Evolutionary conservation across 2,113 vertebrate genomes (phyloP).

Genomic region (Sakesphorus luctuosus): DNA sequence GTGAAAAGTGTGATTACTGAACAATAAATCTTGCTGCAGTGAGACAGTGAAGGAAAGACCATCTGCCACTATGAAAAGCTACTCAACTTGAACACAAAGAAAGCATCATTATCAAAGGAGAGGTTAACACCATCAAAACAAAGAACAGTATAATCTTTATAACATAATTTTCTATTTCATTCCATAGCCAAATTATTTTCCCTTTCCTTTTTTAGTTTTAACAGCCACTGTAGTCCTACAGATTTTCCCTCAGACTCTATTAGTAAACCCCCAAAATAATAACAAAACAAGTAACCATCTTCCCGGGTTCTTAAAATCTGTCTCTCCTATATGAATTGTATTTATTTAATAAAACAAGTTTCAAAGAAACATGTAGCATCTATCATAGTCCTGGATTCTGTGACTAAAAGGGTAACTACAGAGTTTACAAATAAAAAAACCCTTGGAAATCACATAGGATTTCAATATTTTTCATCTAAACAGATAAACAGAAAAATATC

Average conservation of each 20-base stretch:
- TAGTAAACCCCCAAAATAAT: not conserved
- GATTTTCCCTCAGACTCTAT: not conserved
- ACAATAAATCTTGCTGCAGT: not conserved
- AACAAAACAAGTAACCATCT: not conserved
- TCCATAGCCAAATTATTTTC: not conserved
- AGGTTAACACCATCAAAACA: not conserved
- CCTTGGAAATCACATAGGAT: not conserved
- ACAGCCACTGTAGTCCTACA: not conserved
- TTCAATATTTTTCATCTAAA: not conserved
- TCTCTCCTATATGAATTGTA: not conserved
- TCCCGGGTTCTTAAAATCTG: not conserved
- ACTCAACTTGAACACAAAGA: not conserved
- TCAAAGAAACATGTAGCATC: not conserved
- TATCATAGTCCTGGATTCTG: not conserved
- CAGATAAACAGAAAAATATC: not conserved
- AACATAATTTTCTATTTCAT: not conserved
- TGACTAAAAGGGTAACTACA: not conserved
- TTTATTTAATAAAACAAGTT: not conserved
- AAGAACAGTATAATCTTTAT: not conserved
- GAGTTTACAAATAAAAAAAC: not conserved
- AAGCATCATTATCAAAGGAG: not conserved
- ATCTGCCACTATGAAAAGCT: conserved; percentile 1
- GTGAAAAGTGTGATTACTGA: conserved; percentile 9
- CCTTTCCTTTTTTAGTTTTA: not conserved
- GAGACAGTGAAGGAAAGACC: not conserved